Conservation (phyloP, 2,888 invertebrate genomes). For the Melanostoma scalare region DNA sequence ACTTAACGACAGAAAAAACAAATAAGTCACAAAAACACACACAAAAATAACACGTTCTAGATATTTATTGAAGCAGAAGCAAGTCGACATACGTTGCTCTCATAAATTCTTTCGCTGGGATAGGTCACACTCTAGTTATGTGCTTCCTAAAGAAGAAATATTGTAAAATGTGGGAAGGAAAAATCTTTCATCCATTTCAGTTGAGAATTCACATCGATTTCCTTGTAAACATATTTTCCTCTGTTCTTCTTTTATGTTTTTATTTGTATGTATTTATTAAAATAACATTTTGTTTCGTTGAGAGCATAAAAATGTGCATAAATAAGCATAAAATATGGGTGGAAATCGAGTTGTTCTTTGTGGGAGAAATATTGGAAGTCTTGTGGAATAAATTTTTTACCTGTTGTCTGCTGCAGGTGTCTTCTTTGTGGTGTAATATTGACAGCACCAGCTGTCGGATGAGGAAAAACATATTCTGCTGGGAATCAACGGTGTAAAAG, state of each 20-base stretch:
- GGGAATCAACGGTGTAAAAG: no score
- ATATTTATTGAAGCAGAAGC: constrained; percentile 60
- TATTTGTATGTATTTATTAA: constrained; percentile 22
- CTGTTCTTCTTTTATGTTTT: constrained; percentile 6
- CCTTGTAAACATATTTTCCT: constrained; percentile 45
- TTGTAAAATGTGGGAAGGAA: constrained; percentile 10
- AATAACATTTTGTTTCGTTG: constrained; percentile 37
- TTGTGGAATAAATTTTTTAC: constrained; percentile 10
- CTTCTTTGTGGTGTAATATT: background rate
- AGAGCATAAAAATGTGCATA: constrained; percentile 30
- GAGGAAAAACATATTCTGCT: no score
- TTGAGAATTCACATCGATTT: constrained; percentile 58
- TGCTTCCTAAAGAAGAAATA: constrained; percentile 4
- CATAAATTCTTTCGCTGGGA: constrained; percentile 48
- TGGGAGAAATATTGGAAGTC: constrained; percentile 26
- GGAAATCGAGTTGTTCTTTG: constrained; percentile 18
- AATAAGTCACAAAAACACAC: constrained; percentile 5
- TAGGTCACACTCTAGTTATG: constrained; percentile 47
- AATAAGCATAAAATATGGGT: constrained; percentile 5
- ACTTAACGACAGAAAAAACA: constrained; percentile 31
- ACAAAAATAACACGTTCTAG: constrained; percentile 37
- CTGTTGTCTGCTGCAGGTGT: background rate
- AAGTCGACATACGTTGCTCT: constrained; percentile 55
- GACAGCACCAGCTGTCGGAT: background rate
- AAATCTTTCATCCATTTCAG: constrained; percentile 57